These are phyloP conservation scores for Oxyruncus cristatus DNA, from an alignment of 2,113 vertebrate species.

Conservation along the genomic window DNA sequence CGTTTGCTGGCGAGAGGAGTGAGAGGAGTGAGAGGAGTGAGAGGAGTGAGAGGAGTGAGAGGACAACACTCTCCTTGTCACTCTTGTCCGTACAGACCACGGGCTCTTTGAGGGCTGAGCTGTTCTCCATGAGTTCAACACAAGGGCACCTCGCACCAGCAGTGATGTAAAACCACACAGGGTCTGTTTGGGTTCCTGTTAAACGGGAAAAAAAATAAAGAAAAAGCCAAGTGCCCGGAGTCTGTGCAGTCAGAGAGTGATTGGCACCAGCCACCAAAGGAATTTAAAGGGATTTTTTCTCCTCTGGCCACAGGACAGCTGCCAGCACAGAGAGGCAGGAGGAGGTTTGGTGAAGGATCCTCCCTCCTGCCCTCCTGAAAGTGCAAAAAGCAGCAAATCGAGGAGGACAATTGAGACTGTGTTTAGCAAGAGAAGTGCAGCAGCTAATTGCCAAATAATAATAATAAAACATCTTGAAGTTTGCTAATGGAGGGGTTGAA, in stretches of 20 bases:
- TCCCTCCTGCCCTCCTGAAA: background rate
- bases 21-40: too few species aligned
- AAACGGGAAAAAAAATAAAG: background rate
- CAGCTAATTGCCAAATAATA: conserved; percentile 62
- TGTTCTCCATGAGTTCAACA: background rate
- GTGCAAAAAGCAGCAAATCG: background rate
- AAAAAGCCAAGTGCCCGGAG: background rate
- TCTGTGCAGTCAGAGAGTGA: background rate
- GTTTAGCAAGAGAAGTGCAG: conserved; percentile 50
- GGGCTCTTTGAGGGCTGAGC: background rate
- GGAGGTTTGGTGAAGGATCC: background rate
- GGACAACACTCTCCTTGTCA: background rate
- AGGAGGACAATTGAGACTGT: background rate
- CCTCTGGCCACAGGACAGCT: background rate
- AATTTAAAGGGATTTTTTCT: background rate
- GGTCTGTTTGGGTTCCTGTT: background rate
- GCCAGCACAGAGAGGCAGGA: background rate
- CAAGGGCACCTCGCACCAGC: background rate
- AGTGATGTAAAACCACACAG: background rate
- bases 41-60: too few species aligned
- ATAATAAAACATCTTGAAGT: conserved; percentile 59
- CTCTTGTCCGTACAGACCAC: background rate
- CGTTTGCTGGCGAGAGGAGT: background rate
- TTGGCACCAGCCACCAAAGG: background rate
- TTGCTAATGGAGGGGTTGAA: conserved; percentile 56